These are phyloP conservation scores for Parelbella ahira DNA, from an alignment of 2,888 invertebrate genomes.

Conservation along the genomic window DNA sequence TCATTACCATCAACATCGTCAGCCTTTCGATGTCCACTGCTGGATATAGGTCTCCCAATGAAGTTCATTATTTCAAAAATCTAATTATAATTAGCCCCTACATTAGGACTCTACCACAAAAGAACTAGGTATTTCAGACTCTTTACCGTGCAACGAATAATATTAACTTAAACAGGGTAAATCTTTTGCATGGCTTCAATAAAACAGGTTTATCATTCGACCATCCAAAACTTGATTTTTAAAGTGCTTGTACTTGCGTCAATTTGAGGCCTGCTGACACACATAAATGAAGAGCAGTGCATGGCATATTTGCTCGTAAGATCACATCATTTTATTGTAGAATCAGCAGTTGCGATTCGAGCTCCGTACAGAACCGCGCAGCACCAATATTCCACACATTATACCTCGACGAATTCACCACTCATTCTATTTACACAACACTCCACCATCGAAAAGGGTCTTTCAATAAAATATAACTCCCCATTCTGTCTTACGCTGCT, in stretches of 20 bases:
- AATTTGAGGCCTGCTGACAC: conserved; percentile 13
- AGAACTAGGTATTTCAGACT: too few species aligned
- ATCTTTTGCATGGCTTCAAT: neutral
- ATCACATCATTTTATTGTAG: conserved; percentile 46
- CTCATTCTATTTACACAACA: conserved; percentile 76
- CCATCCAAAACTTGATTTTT: conserved; percentile 13
- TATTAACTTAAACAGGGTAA: conserved; percentile 1
- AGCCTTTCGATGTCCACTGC: too few species aligned
- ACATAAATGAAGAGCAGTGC: conserved; percentile 28
- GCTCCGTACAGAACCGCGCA: conserved; percentile 32
- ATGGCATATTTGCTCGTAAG: conserved; percentile 18
- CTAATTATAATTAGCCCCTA: too few species aligned
- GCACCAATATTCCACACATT: conserved; percentile 67
- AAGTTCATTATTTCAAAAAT: too few species aligned
- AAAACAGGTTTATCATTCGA: conserved; percentile 7
- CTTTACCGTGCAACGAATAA: too few species aligned
- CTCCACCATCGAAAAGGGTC: conserved; percentile 72
- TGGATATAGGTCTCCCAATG: too few species aligned
- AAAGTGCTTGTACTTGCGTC: conserved; percentile 5
- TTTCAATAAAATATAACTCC: conserved; percentile 78
- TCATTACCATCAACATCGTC: too few species aligned
- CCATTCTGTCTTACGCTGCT: conserved; percentile 64
- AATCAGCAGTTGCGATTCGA: conserved; percentile 36
- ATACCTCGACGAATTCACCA: conserved; percentile 52
- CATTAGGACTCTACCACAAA: too few species aligned